Percentiles rank a stretch among this genome's conserved stretches.
Conservation (phyloP, 2,888 invertebrate species). For the Chrysina gloriosa region DNA sequence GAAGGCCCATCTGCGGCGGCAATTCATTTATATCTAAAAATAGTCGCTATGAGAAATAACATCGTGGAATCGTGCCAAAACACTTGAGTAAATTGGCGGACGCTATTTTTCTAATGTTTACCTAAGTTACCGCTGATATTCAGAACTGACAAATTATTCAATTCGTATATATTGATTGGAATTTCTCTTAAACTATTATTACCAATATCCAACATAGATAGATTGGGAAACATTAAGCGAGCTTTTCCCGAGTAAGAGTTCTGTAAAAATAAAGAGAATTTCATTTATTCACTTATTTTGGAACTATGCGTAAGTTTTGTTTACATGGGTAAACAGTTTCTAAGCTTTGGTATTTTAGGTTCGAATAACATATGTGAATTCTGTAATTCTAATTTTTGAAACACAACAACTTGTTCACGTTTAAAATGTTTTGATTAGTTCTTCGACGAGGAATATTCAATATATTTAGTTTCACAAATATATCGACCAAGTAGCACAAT, state of each 20-base stretch:
- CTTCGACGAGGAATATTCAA: no score
- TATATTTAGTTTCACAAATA: no score
- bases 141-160: slow-evolving; percentile 90
- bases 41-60: slow-evolving; percentile 40
- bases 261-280: slow-evolving; percentile 24
- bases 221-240: slow-evolving; percentile 88
- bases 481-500: no score
- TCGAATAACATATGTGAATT: no score
- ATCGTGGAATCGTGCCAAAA: slow-evolving; percentile 21
- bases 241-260: slow-evolving; percentile 67
- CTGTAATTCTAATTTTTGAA: no score
- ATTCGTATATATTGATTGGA: slow-evolving; percentile 85
- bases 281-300: not conserved
- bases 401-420: no score
- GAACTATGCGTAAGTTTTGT: no score
- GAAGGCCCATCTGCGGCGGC: slow-evolving; percentile 94
- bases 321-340: no score
- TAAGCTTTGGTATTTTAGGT: no score
- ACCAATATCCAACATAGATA: slow-evolving; percentile 95
- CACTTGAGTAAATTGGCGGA: not conserved
- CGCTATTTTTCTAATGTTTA: slow-evolving; percentile 53
- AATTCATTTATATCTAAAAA: slow-evolving; percentile 82
- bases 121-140: slow-evolving; percentile 89
- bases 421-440: no score
- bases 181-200: slow-evolving; percentile 85